Evolutionary conservation across 2,113 vertebrate genomes (phyloP), one percentile per base, ranked within the genome.

Genomic region (Pteruthius melanotis): DNA sequence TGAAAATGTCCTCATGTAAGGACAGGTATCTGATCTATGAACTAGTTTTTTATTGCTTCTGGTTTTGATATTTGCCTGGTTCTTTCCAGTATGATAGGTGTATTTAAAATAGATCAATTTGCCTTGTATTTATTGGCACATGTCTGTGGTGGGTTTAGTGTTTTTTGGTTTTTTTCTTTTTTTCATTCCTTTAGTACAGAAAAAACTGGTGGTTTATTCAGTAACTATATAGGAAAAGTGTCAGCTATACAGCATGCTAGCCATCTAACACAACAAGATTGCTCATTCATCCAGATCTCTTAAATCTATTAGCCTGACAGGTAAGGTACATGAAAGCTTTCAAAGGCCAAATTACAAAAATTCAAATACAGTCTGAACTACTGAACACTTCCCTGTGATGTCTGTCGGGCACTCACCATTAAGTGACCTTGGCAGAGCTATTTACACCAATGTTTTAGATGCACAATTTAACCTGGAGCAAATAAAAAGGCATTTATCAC

Each of bases 401-500:
- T 94, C 45, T 90, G 54, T 54, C 2, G 16, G 24, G 64, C 81
- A 88, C 15, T 90, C 56, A 60, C 60, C 81, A 82, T 71, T 81
- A 97, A 96, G 35, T 95, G 82, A 96, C 91, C 87, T 95, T 94
- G 74, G 84, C 75, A 91, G 68, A 95, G 33, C 40, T 95, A 92
- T 87, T 95, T 93, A 97, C 47, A 83, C 54, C 22, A 60, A 85
- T 4, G 3, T 80, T 97, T 96, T 96, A 96, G 91, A 96, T 80
- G 87, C 49, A 81, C 10, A 16, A 60, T 93, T 95, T 96, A 96
- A 95, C 64, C 59, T 83, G 71, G 72, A 91, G 66, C 31, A 81
- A 95, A 93, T 85, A 96, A 96, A 95, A 97, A 95, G 13, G 37
- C 72, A 78, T 90, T 96, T 86, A 94, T 93, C 75, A 89, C 47